Evolutionary conservation across 1,140 invertebrate species (phyloP).

Genomic region (Anoplophora glabripennis): DNA sequence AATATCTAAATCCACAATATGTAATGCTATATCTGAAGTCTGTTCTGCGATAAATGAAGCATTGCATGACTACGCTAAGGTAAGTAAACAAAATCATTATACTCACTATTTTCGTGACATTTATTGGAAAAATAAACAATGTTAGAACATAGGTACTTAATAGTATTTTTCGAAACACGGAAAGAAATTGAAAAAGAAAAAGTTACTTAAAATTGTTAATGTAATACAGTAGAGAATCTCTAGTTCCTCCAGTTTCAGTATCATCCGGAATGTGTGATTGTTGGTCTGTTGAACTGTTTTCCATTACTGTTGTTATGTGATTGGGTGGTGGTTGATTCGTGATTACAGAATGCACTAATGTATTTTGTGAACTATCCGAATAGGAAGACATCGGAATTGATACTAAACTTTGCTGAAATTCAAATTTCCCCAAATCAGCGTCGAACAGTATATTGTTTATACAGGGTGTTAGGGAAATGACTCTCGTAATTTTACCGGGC

Average conservation of each 20-base stretch:
- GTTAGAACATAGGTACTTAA: neutral
- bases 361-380: neutral
- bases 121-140: slow-evolving; percentile 1
- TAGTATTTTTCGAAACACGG: slow-evolving; percentile 3
- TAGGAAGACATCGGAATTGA: neutral
- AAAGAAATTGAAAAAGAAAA: neutral
- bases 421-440: neutral
- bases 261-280: slow-evolving; percentile 3
- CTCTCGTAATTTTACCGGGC: too few relatives aligned
- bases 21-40: slow-evolving; percentile 6
- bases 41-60: slow-evolving; percentile 26
- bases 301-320: slow-evolving; percentile 2
- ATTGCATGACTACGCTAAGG: slow-evolving; percentile 31
- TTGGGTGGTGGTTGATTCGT: neutral
- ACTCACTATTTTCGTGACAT: slow-evolving; percentile 1
- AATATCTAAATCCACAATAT: slow-evolving; percentile 3
- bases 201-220: neutral
- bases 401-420: neutral
- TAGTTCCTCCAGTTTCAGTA: neutral
- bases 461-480: too few relatives aligned
- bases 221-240: slow-evolving; percentile 4
- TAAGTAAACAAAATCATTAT: slow-evolving; percentile 5
- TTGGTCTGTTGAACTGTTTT: slow-evolving; percentile 6
- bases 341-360: neutral
- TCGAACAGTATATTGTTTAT: slow-evolving; percentile 1